phyloP scores from a whole-genome alignment of 2,113 vertebrate species.

The Lepisosteus oculatus region DNA sequence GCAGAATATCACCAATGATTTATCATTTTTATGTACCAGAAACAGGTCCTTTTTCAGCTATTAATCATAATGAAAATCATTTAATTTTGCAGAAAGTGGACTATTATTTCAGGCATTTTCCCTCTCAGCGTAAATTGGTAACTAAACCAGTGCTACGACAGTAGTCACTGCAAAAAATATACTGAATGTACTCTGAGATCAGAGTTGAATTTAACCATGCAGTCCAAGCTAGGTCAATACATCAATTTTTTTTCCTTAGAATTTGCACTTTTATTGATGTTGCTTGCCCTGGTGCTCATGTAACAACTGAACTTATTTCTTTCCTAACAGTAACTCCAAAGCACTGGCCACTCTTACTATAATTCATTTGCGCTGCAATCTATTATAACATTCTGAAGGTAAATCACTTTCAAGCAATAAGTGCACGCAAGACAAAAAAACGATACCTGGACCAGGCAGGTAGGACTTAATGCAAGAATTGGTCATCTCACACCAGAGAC shows the following conservation, averaged over 20 bases:
- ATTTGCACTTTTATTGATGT: background rate
- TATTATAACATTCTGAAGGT: background rate
- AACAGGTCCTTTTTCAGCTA: conserved; percentile 60
- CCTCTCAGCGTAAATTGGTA: conserved; percentile 19
- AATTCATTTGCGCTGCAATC: background rate
- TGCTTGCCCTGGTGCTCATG: background rate
- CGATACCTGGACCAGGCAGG: background rate
- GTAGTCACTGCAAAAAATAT: background rate
- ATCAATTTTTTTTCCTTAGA: background rate
- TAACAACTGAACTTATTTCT: background rate
- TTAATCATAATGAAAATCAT: conserved; percentile 71
- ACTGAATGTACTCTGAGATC: background rate
- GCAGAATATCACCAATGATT: conserved; percentile 61
- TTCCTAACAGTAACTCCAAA: background rate
- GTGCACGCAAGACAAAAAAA: background rate
- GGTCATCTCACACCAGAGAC: no score
- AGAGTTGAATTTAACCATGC: background rate
- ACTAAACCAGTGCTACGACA: background rate
- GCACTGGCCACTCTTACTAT: background rate
- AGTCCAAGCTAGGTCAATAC: background rate
- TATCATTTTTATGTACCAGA: conserved; percentile 66
- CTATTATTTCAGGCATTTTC: conserved; percentile 57
- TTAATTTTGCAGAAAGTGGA: conserved; percentile 61
- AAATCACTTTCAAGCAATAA: background rate
- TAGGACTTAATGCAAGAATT: no score